Conservation (phyloP, 2,888 invertebrate genomes). For the Heteropelma amictum region DNA sequence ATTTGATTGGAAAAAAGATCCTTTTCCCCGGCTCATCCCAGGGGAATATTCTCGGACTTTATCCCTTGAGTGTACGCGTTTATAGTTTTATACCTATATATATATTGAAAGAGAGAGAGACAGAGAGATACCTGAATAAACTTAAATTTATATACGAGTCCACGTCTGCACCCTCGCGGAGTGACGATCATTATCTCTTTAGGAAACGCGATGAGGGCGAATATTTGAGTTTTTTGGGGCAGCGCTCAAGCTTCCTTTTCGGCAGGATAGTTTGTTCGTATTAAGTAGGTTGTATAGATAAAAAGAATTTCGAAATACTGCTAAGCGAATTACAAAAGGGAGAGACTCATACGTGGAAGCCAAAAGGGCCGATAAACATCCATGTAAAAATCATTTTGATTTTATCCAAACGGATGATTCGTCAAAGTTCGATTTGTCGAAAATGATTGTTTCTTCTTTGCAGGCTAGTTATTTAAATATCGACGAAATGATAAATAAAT, state of each 20-base stretch:
- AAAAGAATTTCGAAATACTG: conserved; percentile 9
- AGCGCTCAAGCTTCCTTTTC: conserved; percentile 9
- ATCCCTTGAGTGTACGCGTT: conserved; percentile 64
- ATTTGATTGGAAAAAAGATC: conserved; percentile 7
- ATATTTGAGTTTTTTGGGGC: conserved; percentile 47
- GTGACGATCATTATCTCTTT: conserved; percentile 75
- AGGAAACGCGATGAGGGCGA: conserved; percentile 56
- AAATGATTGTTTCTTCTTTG: no score
- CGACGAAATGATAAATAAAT: background rate
- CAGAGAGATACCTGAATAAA: no score
- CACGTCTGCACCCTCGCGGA: conserved; percentile 61
- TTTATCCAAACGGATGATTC: conserved; percentile 22
- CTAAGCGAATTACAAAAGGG: background rate
- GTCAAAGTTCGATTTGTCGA: conserved; percentile 11
- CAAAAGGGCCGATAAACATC: conserved; percentile 17
- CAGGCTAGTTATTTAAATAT: background rate
- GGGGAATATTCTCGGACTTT: conserved; percentile 72
- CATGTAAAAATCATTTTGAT: conserved; percentile 12
- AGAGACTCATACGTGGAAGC: background rate
- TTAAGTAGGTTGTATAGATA: conserved; percentile 16
- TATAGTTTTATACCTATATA: background rate
- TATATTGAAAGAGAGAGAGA: no score
- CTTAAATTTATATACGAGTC: background rate
- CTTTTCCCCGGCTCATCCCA: conserved; percentile 59
- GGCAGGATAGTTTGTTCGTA: conserved; percentile 31